Conservation (phyloP, 2,797 vertebrate genomes). For the Crenuchus spilurus region DNA sequence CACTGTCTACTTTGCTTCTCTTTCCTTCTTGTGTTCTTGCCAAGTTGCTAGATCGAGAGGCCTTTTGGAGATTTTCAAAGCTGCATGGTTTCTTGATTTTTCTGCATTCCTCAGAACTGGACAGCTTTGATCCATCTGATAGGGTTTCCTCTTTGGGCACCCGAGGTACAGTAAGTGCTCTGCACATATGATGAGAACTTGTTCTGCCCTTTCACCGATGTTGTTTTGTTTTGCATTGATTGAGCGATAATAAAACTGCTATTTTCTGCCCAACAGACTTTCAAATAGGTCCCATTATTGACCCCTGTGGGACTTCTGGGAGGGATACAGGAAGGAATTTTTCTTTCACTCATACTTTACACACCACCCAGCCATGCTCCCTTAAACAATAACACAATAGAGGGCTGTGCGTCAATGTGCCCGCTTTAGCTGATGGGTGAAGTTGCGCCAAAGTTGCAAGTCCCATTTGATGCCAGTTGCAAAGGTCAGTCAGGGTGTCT, state of each 20-base stretch:
- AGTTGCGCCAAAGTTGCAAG: conserved; percentile 10
- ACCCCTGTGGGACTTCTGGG: conserved; percentile 38
- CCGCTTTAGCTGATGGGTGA: conserved; percentile 50
- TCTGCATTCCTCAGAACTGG: not conserved
- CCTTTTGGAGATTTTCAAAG: not conserved
- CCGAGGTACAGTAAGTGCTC: not conserved
- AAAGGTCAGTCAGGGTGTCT: conserved; percentile 50
- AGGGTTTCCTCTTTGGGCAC: conserved; percentile 1
- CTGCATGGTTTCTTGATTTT: not conserved
- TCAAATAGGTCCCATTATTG: conserved; percentile 15
- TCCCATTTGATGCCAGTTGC: conserved; percentile 7
- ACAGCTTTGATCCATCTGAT: not conserved
- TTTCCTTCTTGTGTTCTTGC: not conserved
- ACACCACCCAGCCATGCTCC: conserved; percentile 66
- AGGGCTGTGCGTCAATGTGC: conserved; percentile 74
- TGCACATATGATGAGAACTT: not conserved
- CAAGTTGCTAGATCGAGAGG: not conserved
- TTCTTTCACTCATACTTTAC: conserved; percentile 65
- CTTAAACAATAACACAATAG: conserved; percentile 78
- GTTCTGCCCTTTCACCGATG: not conserved
- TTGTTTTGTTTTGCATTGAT: conserved; percentile 40
- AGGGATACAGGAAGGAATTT: conserved; percentile 57
- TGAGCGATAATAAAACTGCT: not conserved
- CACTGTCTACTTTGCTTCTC: not conserved
- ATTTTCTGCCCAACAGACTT: conserved; percentile 4